Evolutionary conservation across 2,113 vertebrate genomes (phyloP).

Genomic region (Orthonyx spaldingii): DNA sequence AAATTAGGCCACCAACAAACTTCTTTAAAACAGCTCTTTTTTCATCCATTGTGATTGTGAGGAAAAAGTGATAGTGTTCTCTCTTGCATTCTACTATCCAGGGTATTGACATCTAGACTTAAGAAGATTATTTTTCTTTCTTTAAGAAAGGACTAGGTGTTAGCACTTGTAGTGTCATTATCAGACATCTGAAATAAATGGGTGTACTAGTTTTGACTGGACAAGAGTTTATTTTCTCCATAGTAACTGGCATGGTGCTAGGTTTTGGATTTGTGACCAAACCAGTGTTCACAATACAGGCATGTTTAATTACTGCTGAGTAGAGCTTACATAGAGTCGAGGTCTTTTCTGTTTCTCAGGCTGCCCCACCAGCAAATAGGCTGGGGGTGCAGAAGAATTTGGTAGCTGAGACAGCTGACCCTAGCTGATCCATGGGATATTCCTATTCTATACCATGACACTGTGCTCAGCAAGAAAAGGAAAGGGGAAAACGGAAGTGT

Average conservation of each 20-base stretch:
- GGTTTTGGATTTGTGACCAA: not conserved
- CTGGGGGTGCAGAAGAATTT: not conserved
- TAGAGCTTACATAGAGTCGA: not conserved
- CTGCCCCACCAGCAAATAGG: fast-evolving
- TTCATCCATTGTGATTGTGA: not conserved
- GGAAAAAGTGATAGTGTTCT: not conserved
- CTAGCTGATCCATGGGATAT: not conserved
- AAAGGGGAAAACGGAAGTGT: not conserved
- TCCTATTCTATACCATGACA: not conserved
- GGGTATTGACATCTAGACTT: not conserved
- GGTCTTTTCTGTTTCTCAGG: not conserved
- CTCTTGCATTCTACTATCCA: not conserved
- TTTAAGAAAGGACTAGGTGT: not conserved
- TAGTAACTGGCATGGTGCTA: not conserved
- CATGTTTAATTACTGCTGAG: not conserved
- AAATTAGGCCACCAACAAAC: not conserved
- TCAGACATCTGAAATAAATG: not conserved
- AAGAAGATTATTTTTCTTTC: not conserved
- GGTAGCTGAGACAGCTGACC: not conserved
- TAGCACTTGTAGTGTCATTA: not conserved
- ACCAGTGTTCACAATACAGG: not conserved
- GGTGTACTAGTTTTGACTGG: not conserved
- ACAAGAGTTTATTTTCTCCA: not conserved
- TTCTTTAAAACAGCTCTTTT: not conserved
- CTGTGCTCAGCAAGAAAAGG: not conserved